A percentile compares a stretch with the other conserved stretches of the same genome.
Evolutionary conservation across 2,888 invertebrate genomes (phyloP).

Genomic region (Sinhomidia bicolor): DNA sequence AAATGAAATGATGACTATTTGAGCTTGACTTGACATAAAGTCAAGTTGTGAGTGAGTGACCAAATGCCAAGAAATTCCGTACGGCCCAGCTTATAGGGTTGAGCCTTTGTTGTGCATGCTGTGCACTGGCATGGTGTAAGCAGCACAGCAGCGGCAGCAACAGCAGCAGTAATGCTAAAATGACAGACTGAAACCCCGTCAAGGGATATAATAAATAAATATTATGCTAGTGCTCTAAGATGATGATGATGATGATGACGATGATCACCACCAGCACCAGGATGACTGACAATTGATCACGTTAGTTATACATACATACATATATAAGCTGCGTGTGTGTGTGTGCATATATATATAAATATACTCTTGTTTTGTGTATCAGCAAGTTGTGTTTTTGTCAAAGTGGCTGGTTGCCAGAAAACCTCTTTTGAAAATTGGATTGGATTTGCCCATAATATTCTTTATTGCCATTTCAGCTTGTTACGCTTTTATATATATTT

Average conservation of each 20-base stretch:
- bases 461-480: conserved; percentile 45
- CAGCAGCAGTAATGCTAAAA: too few relatives aligned
- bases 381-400: conserved; percentile 24
- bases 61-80: conserved; percentile 33
- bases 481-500: conserved; percentile 54
- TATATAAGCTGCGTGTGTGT: too few relatives aligned
- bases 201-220: background rate
- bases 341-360: background rate
- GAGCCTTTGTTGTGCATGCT: conserved; percentile 35
- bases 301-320: background rate
- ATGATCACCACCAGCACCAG: background rate
- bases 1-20: background rate
- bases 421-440: conserved; percentile 55
- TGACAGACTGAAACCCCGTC: conserved; percentile 25
- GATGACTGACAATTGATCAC: conserved; percentile 43
- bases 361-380: background rate
- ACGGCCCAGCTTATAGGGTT: background rate
- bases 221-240: background rate
- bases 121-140: conserved; percentile 50
- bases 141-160: background rate
- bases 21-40: background rate
- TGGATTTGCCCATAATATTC: conserved; percentile 56
- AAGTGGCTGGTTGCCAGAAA: conserved; percentile 62
- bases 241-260: background rate
- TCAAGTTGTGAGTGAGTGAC: background rate